These are phyloP conservation scores for Oscheius sp. DNA, from an alignment of 2,888 invertebrate genomes.

Conservation along the genomic window DNA sequence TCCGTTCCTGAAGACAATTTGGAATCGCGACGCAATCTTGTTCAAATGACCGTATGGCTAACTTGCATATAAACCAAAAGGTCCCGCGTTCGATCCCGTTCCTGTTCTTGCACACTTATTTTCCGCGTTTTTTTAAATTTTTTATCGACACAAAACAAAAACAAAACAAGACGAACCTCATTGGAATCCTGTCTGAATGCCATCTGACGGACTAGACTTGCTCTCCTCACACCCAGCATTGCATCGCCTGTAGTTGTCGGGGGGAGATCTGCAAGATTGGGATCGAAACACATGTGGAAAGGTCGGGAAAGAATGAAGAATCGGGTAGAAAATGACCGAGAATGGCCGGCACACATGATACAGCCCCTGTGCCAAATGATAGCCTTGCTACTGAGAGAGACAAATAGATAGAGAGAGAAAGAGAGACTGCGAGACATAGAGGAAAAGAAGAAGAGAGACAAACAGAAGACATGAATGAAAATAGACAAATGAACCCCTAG, in stretches of 20 bases:
- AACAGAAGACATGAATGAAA: not conserved
- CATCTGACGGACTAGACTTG: conserved; percentile 58
- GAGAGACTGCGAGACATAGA: too few relatives aligned
- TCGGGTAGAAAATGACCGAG: too few relatives aligned
- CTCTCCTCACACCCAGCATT: conserved; percentile 58
- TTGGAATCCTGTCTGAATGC: conserved; percentile 60
- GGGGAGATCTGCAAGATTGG: not conserved
- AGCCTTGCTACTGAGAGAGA: too few relatives aligned
- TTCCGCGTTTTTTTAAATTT: too few relatives aligned
- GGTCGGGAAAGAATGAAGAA: not conserved
- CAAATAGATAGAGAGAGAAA: too few relatives aligned
- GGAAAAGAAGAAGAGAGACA: not conserved
- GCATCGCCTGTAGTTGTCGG: conserved; percentile 23
- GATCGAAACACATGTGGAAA: not conserved
- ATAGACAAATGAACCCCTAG: not conserved
- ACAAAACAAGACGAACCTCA: conserved; percentile 38
- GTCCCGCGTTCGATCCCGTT: too few relatives aligned
- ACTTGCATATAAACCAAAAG: too few relatives aligned
- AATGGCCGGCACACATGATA: not conserved
- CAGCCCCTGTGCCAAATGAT: not conserved
- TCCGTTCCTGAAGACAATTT: not conserved
- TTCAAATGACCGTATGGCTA: too few relatives aligned
- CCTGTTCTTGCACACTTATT: too few relatives aligned
- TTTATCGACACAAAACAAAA: too few relatives aligned
- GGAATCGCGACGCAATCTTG: too few relatives aligned